Base-by-base conservation (phyloP, 2,113 vertebrate species). In the Lathamus discolor region DNA sequence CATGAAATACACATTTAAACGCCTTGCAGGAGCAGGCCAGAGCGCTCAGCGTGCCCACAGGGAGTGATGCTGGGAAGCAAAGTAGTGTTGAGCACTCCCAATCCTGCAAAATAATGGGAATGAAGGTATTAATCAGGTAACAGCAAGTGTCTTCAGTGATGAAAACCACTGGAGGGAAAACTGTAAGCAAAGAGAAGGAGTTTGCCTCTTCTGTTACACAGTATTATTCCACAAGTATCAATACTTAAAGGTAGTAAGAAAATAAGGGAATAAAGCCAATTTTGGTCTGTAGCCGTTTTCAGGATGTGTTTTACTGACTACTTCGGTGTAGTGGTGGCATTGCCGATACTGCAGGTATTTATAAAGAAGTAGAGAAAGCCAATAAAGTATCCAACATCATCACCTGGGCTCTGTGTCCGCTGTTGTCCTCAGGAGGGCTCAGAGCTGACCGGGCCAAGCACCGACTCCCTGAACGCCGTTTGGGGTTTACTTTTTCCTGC, bases 331-430 rank as follows among this genome's bases (percentile, higher is more conserved):
- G n/a, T 20, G 44, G n/a, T 70, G 70, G 12, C 66, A 12, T 31
- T 69, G 62, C 76, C 9, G 3, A 2, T 66, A 29, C 43, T 18
- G 68, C 88, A 35, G 61, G 27, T 61, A 66, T 67, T 68, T 51
- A 51, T 77, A 87, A 35, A 17, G 31, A 5, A 57, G 29, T 16
- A 24, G 33, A 67, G 48, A 64, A 83, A 70, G 54, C 33, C 4
- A 91, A 62, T 95, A 92, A 94, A 92, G 51, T 23, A 5, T 24
- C 78, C 4, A 29, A 39, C 12, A 7, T 31, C 27, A 1, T 4
- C 14, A 17, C 0, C 0, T 1, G 41, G 22, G 52, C 41, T 68
- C 19, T 0, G 2, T 9, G 20, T 9, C 23, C 16, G 1, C 8
- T 5, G 17, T 1, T 59, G 3, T 13, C 13, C 55, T 3, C 57